Percentiles rank a stretch among this genome's conserved stretches.
These are phyloP conservation scores for Andrena cerasifolii DNA, from an alignment of 1,140 invertebrate genomes.

Conservation along the genomic window DNA sequence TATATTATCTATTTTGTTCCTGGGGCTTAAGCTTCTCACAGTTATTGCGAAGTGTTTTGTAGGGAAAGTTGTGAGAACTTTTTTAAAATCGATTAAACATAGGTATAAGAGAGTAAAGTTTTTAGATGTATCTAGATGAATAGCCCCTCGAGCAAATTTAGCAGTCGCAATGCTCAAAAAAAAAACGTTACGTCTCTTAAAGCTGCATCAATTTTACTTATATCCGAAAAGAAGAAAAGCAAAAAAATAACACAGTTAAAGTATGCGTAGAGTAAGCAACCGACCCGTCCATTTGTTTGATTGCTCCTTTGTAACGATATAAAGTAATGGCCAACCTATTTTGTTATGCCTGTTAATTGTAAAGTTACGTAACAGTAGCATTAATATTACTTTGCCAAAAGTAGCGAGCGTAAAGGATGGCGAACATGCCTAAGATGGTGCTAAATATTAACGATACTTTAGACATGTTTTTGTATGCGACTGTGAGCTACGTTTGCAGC, in stretches of 20 bases:
- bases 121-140: slow-evolving; percentile 6
- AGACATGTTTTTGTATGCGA: slow-evolving; percentile 29
- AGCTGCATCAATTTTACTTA: slow-evolving; percentile 33
- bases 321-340: slow-evolving; percentile 39
- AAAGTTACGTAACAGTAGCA: slow-evolving; percentile 22
- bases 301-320: slow-evolving; percentile 36
- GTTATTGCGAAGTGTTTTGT: slow-evolving; percentile 9
- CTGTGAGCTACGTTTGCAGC: slow-evolving; percentile 23
- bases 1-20: slow-evolving; percentile 44
- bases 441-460: slow-evolving; percentile 52
- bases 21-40: slow-evolving; percentile 34
- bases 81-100: slow-evolving; percentile 4
- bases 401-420: slow-evolving; percentile 29
- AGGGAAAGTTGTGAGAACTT: not conserved
- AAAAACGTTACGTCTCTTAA: slow-evolving; percentile 25
- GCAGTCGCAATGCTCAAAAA: slow-evolving; percentile 44
- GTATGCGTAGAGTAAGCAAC: slow-evolving; percentile 51
- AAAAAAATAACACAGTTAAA: no score
- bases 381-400: slow-evolving; percentile 47
- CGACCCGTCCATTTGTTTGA: slow-evolving; percentile 65
- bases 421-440: slow-evolving; percentile 53
- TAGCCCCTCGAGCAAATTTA: slow-evolving; percentile 26
- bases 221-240: slow-evolving; percentile 8
- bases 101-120: not conserved
- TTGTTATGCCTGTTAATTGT: slow-evolving; percentile 38